Base-by-base conservation (phyloP, 2,113 vertebrate genomes). In the Malurus cyaneus region DNA sequence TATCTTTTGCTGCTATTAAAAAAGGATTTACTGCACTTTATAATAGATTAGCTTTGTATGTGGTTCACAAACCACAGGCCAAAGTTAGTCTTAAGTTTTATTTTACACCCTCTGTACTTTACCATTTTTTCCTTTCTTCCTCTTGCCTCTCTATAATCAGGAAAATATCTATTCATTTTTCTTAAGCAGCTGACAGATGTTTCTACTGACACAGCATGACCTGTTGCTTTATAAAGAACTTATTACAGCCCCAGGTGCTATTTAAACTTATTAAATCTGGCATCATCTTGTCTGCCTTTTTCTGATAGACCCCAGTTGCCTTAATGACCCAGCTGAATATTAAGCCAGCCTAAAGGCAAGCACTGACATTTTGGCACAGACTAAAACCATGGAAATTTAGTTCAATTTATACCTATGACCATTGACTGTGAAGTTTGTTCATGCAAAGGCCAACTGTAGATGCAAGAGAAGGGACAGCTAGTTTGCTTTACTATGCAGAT, bases 341-440 rank as follows among this genome's bases (percentile, higher is more conserved):
- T 86, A 93, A 78, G 65, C 24, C 92, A 91, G 73, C 94, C 96
- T 87, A 15, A 95, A 96, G 96, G 96, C 92, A 90, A 91, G 46
- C 88, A 60, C 0, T 92, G 95, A 96, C 95, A 97, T 97, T 97
- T 97, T 95, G 88, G 79, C 74, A 91, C 70, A 92, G 76, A 92
- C 52, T 74, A 69, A 93, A 94, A 70, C 0, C 8, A 44, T 46
- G 31, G 70, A 93, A 73, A 93, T 86, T 77, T 80, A 74, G 49
- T 80, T 94, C 49, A 96, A 32, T 74, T 82, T 77, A 52, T 77
- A 66, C 25, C 13, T 92, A 7, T 50, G 77, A 76, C 47, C 18
- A 60, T 47, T 92, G 50, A 34, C 59, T 77, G 46, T 53, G n/a
- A 94, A 93, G 52, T 72, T 89, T 77, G 23, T 64, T 61, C 31